A percentile compares a stretch with the other conserved stretches of the same genome.
Evolutionary conservation across 2,888 invertebrate species (phyloP).

Genomic region (Morpho helenor): DNA sequence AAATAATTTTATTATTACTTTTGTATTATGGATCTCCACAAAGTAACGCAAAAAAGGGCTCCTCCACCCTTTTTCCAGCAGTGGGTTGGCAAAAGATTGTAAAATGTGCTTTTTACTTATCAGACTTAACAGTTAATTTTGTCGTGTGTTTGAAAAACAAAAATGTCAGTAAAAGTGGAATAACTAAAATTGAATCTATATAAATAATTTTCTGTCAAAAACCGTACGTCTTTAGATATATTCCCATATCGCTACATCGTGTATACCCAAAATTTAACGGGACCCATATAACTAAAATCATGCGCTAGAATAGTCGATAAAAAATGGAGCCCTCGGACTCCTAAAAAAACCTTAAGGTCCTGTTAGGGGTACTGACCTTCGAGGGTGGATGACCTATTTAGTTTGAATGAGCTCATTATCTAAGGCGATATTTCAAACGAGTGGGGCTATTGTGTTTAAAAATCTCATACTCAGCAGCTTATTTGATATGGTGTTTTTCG

Average conservation of each 20-base stretch:
- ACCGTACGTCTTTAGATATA: conserved; percentile 34
- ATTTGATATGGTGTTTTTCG: conserved; percentile 1
- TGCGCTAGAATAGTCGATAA: conserved; percentile 65
- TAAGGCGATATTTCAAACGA: conserved; percentile 24
- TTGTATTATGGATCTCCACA: too few relatives aligned
- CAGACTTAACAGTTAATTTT: too few relatives aligned
- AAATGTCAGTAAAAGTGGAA: too few relatives aligned
- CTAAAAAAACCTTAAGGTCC: conserved; percentile 66
- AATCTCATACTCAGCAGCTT: conserved; percentile 3
- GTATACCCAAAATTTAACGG: conserved; percentile 55
- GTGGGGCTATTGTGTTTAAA: conserved; percentile 15
- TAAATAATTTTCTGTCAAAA: neutral
- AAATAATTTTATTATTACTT: too few relatives aligned
- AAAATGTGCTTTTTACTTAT: too few relatives aligned
- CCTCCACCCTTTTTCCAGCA: too few relatives aligned
- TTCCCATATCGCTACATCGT: conserved; percentile 36
- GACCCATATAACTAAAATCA: conserved; percentile 64
- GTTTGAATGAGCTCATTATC: conserved; percentile 66
- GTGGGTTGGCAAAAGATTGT: too few relatives aligned
- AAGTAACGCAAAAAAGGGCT: too few relatives aligned
- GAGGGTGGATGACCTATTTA: conserved; percentile 76
- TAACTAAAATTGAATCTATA: too few relatives aligned
- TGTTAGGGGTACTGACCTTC: conserved; percentile 73
- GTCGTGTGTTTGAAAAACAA: too few relatives aligned
- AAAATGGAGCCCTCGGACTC: conserved; percentile 61